Conservation (phyloP, 2,797 vertebrate genomes). For the Nothura maculosa region DNA sequence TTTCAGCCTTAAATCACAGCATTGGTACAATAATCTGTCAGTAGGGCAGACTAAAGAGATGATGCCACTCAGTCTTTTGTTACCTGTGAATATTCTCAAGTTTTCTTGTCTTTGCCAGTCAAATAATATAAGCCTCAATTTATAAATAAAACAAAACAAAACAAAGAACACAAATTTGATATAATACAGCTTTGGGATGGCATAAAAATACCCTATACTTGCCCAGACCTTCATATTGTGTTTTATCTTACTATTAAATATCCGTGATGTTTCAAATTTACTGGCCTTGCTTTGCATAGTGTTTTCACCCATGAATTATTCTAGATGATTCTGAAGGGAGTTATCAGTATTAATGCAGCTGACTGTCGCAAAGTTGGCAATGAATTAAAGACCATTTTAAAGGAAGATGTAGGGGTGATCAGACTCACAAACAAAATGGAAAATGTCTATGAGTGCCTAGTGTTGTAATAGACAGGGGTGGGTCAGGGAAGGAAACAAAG, state of each 20-base stretch:
- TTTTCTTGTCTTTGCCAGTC: neutral
- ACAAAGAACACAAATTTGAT: neutral
- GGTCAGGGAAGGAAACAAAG: slow-evolving; percentile 21
- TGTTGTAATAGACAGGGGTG: neutral
- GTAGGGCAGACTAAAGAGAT: neutral
- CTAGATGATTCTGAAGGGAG: slow-evolving; percentile 37
- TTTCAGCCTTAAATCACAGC: neutral
- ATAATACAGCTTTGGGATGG: neutral
- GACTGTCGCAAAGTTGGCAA: slow-evolving; percentile 21
- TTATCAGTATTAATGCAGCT: slow-evolving; percentile 48
- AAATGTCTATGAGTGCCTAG: neutral
- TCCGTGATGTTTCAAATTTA: slow-evolving; percentile 22
- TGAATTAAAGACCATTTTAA: slow-evolving; percentile 37
- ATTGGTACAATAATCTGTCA: neutral
- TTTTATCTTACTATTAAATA: slow-evolving; percentile 48
- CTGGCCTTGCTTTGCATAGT: slow-evolving; percentile 37
- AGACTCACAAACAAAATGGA: neutral
- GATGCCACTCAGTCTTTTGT: neutral
- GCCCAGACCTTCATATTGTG: slow-evolving; percentile 37
- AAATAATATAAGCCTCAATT: neutral
- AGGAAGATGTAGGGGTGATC: neutral
- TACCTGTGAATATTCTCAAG: slow-evolving; percentile 13
- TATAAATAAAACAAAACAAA: neutral
- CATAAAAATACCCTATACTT: slow-evolving; percentile 13
- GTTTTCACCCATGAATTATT: slow-evolving; percentile 50